Conservation (phyloP, 2,888 invertebrate genomes). For the Epirrhoe tristata region DNA sequence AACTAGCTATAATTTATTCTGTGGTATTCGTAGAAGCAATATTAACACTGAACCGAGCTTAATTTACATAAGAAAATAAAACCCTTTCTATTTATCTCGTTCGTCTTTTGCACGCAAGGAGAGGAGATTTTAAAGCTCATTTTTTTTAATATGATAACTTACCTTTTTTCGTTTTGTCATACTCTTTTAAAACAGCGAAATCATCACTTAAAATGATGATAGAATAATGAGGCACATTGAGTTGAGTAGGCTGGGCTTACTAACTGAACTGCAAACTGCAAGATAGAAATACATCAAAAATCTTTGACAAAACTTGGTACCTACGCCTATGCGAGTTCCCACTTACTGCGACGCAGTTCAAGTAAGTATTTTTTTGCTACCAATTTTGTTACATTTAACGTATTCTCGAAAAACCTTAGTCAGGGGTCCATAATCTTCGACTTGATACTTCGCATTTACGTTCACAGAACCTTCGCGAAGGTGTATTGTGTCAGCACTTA, state of each 20-base stretch:
- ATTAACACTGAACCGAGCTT: constrained; percentile 51
- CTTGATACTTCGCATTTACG: constrained; percentile 52
- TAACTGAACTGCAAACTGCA: no score
- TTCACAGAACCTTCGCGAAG: constrained; percentile 43
- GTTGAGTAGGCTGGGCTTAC: no score
- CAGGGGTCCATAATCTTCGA: constrained; percentile 47
- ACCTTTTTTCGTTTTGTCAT: no score
- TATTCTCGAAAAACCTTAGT: constrained; percentile 25
- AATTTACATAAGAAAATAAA: constrained; percentile 65
- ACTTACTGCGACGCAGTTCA: no score
- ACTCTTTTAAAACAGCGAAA: no score
- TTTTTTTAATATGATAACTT: no score
- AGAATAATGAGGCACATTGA: no score
- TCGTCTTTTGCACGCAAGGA: constrained; percentile 26
- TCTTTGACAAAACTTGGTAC: no score
- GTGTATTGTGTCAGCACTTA: constrained; percentile 40
- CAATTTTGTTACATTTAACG: not conserved
- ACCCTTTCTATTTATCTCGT: constrained; percentile 48
- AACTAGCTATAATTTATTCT: constrained; percentile 35
- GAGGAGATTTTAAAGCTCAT: not conserved
- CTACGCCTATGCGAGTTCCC: no score
- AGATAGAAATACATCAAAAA: no score
- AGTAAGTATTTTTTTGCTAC: no score
- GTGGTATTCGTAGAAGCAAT: constrained; percentile 54
- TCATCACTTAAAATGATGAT: no score